These are phyloP conservation scores for Planococcus citri DNA, from an alignment of 1,140 invertebrate genomes.

Conservation along the genomic window DNA sequence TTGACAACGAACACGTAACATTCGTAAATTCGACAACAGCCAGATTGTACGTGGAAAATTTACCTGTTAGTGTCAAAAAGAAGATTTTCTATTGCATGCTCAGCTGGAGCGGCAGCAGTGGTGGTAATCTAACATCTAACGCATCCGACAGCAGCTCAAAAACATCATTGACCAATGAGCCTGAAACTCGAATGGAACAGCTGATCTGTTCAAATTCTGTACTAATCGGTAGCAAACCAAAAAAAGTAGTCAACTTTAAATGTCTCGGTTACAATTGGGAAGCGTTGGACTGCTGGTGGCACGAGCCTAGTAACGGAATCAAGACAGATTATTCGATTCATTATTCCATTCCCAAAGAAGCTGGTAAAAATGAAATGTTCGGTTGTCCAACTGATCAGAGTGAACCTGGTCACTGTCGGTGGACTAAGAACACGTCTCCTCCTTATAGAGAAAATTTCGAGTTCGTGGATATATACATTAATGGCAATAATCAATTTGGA, in stretches of 20 bases:
- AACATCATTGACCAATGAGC: conserved; percentile 24
- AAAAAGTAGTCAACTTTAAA: conserved; percentile 42
- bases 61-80: conserved; percentile 32
- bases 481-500: conserved; percentile 42
- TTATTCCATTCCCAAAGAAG: conserved; percentile 37
- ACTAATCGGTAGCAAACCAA: conserved; percentile 39
- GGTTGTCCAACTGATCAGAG: too few relatives aligned
- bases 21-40: conserved; percentile 40
- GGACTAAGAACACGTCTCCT: conserved; percentile 42
- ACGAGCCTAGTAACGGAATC: conserved; percentile 38
- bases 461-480: conserved; percentile 42
- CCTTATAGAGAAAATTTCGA: conserved; percentile 45
- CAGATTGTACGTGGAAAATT: conserved; percentile 34
- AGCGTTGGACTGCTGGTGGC: conserved; percentile 50
- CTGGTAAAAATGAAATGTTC: conserved; percentile 27
- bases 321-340: conserved; percentile 41
- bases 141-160: too few relatives aligned
- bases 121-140: too few relatives aligned
- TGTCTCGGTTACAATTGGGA: conserved; percentile 55
- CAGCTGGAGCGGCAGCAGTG: too few relatives aligned
- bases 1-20: conserved; percentile 37
- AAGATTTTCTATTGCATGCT: conserved; percentile 37
- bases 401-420: too few relatives aligned
- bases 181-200: not conserved
- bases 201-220: conserved; percentile 40